Conservation (phyloP, 2,797 vertebrate genomes). For the Coregonus ussuriensis region DNA sequence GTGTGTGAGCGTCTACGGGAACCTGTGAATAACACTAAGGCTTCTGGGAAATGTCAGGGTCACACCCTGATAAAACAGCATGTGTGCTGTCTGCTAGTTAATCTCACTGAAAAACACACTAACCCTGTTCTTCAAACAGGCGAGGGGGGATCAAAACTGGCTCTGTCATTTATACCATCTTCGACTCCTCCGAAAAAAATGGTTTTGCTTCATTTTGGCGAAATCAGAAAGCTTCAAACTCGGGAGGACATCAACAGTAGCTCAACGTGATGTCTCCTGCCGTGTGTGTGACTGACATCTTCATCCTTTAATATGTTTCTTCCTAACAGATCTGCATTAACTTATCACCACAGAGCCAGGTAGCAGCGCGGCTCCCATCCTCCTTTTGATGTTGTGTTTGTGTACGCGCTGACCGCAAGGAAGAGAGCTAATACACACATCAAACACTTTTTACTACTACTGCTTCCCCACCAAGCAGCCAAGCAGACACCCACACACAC, state of each 20-base stretch:
- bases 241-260: conserved; percentile 48
- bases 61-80: conserved; percentile 23
- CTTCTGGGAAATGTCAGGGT: conserved; percentile 41
- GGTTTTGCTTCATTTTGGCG: conserved; percentile 54
- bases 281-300: conserved; percentile 53
- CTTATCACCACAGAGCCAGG: conserved; percentile 53
- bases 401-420: conserved; percentile 16
- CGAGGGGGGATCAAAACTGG: conserved; percentile 28
- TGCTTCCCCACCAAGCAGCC: conserved; percentile 7
- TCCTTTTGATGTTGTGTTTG: conserved; percentile 23
- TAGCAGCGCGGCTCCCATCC: conserved; percentile 12
- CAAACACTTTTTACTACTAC: conserved; percentile 5
- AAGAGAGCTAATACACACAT: conserved; percentile 12
- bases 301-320: conserved; percentile 45
- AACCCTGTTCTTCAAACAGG: conserved; percentile 15
- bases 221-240: conserved; percentile 45
- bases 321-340: conserved; percentile 55
- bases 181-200: conserved; percentile 31
- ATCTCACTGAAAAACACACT: conserved; percentile 22
- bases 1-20: conserved; percentile 9
- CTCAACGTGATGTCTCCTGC: conserved; percentile 49
- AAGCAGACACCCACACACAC: not conserved
- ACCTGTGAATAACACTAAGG: conserved; percentile 15
- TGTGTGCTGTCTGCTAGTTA: conserved; percentile 11
- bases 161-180: conserved; percentile 21